Conservation (phyloP, 2,888 invertebrate genomes). For the Drosophila melanosoma region DNA sequence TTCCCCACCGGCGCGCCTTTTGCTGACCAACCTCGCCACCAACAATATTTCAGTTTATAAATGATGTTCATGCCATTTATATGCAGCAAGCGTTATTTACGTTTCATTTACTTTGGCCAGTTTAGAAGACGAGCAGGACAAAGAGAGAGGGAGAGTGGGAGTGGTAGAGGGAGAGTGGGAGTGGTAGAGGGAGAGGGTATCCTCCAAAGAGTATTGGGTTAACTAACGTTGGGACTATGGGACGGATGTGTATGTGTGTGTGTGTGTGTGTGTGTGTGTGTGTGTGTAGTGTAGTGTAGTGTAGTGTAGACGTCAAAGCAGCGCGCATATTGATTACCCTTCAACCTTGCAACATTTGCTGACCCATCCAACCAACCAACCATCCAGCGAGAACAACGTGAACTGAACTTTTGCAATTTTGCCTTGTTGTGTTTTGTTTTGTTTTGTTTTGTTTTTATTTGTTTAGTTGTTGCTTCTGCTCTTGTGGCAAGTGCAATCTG, state of each 20-base stretch:
- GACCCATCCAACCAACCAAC: slow-evolving; percentile 32
- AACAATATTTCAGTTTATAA: slow-evolving; percentile 42
- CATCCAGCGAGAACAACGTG: slow-evolving; percentile 20
- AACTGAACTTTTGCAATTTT: slow-evolving; percentile 28
- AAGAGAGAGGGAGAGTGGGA: background rate
- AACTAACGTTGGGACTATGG: slow-evolving; percentile 1
- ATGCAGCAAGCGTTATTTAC: slow-evolving; percentile 41
- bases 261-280: slow-evolving; percentile 4
- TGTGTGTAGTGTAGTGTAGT: slow-evolving; percentile 5
- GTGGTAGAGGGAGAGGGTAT: background rate
- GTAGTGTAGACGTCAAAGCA: slow-evolving; percentile 20
- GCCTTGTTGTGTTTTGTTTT: slow-evolving; percentile 3
- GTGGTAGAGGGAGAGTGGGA: too few species aligned
- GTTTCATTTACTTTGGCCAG: slow-evolving; percentile 33
- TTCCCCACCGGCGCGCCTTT: background rate
- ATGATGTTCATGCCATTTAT: slow-evolving; percentile 54
- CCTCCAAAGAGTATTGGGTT: slow-evolving; percentile 1
- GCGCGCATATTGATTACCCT: slow-evolving; percentile 49
- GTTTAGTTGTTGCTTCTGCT: slow-evolving; percentile 21
- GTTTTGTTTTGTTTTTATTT: slow-evolving; percentile 13
- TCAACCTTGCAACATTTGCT: slow-evolving; percentile 41
- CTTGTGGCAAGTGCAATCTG: slow-evolving; percentile 9
- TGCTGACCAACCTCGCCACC: background rate
- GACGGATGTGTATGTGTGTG: slow-evolving; percentile 2
- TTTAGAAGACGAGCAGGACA: background rate